phyloP scores from a whole-genome alignment of 2,888 invertebrate species.

The Drosophila anceps region DNA sequence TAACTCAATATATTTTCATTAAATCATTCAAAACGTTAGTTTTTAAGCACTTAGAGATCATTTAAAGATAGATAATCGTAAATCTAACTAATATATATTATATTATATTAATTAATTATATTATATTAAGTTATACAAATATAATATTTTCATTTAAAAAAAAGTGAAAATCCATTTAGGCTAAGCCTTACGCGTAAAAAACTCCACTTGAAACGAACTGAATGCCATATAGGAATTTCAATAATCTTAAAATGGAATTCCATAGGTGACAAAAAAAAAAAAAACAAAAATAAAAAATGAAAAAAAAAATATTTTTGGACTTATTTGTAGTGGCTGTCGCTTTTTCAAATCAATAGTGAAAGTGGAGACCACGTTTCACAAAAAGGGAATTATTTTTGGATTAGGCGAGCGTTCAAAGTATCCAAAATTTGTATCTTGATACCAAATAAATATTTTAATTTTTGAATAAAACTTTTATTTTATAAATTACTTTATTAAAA shows the following conservation, averaged over 20 bases:
- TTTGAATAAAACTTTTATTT: neutral
- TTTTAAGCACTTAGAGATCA: too few species aligned
- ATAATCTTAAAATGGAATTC: constrained; percentile 32
- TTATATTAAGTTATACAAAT: too few species aligned
- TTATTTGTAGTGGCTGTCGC: constrained; percentile 9
- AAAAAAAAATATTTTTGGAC: too few species aligned
- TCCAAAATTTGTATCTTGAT: neutral
- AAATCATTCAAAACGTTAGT: too few species aligned
- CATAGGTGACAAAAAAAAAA: constrained; percentile 23
- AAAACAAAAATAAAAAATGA: neutral
- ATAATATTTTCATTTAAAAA: neutral
- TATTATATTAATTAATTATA: too few species aligned
- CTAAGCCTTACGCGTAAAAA: constrained; percentile 3
- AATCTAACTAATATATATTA: too few species aligned
- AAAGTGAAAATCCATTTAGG: constrained; percentile 35
- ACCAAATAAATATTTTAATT: neutral
- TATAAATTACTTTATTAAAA: neutral
- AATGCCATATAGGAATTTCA: constrained; percentile 29
- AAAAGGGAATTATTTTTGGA: constrained; percentile 12
- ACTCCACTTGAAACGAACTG: neutral
- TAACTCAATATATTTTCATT: too few species aligned
- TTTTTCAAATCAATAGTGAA: constrained; percentile 25
- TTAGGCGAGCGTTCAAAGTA: constrained; percentile 2
- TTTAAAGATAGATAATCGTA: too few species aligned
- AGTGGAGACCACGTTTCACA: constrained; percentile 16